Evolutionary conservation across 1,140 invertebrate genomes (phyloP), one percentile per base, ranked within the genome.

Genomic region (Tetramorium alpestre): DNA sequence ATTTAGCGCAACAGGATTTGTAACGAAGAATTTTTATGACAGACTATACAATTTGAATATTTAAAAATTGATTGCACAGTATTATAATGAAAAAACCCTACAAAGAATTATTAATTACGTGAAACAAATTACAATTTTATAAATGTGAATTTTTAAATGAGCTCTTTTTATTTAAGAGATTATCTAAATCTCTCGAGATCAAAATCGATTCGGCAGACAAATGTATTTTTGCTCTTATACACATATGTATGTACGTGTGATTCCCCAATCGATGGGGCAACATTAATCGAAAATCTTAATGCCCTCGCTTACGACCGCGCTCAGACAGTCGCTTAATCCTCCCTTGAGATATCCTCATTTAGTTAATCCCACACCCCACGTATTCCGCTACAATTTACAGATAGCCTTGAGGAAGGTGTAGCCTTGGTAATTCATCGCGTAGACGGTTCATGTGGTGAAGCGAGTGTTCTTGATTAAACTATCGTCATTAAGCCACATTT

Each of bases 321-420:
- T 91, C 87, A 92, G 91, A 93, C 91, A 91, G 92, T 93, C 82
- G 78, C 89, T 91, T 82, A 93, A 93, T 93, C 90, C 91, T 73
- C 73, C 51, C 81, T 84, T 89, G 87, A 91, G 90, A 93, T 91
- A 91, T 91, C 89, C 89, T 92, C 89, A 77, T 81, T 88, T 89
- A 85, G 88, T 92, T 92, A 92, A 92, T 91, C 91, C 89, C 25
- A 60, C 41, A 73, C n/a, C n/a, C 25, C 54, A 73, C 54, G 54
- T 82, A 73, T 60, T 54, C 25, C 18, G 54, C 67, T 73, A 82
- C 67, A 82, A 82, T 82, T 82, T 82, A 82, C 80, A 82, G 80
- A 82, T 82, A 82, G 80, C 80, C 67, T 82, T 82, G 80, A 82
- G 67, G 18, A 82, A 82, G 67, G 67, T 47, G 18, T 38, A 82